These are phyloP conservation scores for Rallus crepitans DNA, from an alignment of 2,797 vertebrate genomes.

Conservation along the genomic window DNA sequence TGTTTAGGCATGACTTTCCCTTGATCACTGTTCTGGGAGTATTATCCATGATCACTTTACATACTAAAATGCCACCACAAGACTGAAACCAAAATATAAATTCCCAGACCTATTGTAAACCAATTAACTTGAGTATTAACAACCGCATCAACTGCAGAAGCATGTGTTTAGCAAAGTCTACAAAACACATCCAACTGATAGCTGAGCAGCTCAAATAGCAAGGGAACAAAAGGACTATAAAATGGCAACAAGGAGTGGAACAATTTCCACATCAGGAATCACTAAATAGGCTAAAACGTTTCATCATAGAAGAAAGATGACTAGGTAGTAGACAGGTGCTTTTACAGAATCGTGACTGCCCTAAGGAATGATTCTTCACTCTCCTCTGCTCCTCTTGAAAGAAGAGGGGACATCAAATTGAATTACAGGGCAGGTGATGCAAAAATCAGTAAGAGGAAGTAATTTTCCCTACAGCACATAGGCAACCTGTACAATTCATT, in stretches of 20 bases:
- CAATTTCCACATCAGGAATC: neutral
- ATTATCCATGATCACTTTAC: neutral
- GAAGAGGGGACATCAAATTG: neutral
- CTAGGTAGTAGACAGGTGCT: fast-evolving
- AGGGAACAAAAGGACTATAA: neutral
- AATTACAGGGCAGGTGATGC: neutral
- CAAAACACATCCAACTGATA: neutral
- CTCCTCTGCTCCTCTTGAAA: neutral
- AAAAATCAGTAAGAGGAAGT: neutral
- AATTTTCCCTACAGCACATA: neutral
- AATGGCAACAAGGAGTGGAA: neutral
- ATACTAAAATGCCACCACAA: neutral
- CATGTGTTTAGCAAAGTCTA: neutral
- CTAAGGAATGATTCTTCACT: neutral
- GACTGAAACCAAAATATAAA: neutral
- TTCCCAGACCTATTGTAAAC: neutral
- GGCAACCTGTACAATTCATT: neutral
- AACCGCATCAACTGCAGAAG: neutral
- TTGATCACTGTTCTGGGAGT: neutral
- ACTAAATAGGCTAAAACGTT: neutral
- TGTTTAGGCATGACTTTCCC: neutral
- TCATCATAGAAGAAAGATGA: neutral
- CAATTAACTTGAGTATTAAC: neutral
- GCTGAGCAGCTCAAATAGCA: neutral
- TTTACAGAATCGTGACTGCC: neutral